phyloP scores from a whole-genome alignment of 2,888 invertebrate genomes.

The Eristalis intricaria region DNA sequence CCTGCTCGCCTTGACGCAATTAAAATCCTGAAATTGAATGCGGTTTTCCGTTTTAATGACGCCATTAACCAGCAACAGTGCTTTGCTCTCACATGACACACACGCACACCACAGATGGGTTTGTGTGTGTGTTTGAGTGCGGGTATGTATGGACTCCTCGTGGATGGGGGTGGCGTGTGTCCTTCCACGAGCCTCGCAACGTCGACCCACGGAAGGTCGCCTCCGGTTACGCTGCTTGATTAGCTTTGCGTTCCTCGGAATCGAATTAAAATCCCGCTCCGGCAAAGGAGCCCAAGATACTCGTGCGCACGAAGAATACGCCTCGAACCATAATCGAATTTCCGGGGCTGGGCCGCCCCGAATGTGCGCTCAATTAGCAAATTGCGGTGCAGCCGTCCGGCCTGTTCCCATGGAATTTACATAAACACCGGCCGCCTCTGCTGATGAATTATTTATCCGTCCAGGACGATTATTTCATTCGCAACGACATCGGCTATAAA shows the following conservation, averaged over 20 bases:
- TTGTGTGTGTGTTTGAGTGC: background rate
- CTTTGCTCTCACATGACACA: slow-evolving; percentile 47
- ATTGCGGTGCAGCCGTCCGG: slow-evolving; percentile 20
- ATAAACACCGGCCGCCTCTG: slow-evolving; percentile 51
- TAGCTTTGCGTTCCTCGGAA: slow-evolving; percentile 31
- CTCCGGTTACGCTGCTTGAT: slow-evolving; percentile 41
- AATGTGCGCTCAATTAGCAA: slow-evolving; percentile 51
- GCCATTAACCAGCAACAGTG: slow-evolving; percentile 42
- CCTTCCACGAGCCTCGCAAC: background rate
- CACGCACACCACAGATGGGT: background rate
- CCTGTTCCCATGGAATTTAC: slow-evolving; percentile 42
- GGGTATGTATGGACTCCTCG: background rate
- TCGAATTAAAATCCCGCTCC: slow-evolving; percentile 40
- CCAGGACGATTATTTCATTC: slow-evolving; percentile 62
- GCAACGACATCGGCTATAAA: slow-evolving; percentile 64
- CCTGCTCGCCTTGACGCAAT: slow-evolving; percentile 42
- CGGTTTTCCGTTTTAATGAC: slow-evolving; percentile 63
- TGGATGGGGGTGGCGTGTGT: background rate
- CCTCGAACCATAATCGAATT: slow-evolving; percentile 24
- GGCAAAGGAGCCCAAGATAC: background rate
- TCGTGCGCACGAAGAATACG: background rate
- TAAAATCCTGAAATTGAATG: slow-evolving; percentile 55
- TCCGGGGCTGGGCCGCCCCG: background rate
- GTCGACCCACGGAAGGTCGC: slow-evolving; percentile 16
- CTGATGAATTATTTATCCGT: slow-evolving; percentile 69